Percentiles rank a stretch among this genome's conserved stretches.
Evolutionary conservation across 2,888 invertebrate species (phyloP).

Genomic region (Spisula solida): DNA sequence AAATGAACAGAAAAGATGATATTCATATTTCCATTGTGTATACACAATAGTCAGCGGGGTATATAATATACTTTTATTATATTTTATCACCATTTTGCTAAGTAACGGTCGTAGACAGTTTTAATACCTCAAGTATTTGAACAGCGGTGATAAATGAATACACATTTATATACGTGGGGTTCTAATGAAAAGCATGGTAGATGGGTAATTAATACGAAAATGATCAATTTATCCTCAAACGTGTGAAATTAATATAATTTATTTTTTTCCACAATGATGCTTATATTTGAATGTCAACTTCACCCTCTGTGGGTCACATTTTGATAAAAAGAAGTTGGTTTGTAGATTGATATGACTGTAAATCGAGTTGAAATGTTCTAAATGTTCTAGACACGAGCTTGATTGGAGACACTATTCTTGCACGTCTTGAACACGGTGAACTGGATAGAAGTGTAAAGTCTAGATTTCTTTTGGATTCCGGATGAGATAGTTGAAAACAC

Average conservation of each 20-base stretch:
- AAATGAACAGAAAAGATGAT: background rate
- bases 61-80: background rate
- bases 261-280: background rate
- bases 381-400: no score
- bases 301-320: background rate
- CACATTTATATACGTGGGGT: background rate
- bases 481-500: no score
- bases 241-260: background rate
- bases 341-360: background rate
- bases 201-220: background rate
- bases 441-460: no score
- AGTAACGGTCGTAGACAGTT: background rate
- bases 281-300: background rate
- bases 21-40: background rate
- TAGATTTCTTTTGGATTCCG: no score
- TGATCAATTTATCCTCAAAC: background rate
- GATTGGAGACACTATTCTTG: no score
- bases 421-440: no score
- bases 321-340: background rate
- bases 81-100: background rate
- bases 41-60: background rate
- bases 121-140: background rate
- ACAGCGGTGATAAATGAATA: background rate
- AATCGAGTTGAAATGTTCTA: no score
- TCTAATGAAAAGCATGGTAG: background rate